Evolutionary conservation across 2,113 vertebrate genomes (phyloP).

Genomic region (Sander vitreus): DNA sequence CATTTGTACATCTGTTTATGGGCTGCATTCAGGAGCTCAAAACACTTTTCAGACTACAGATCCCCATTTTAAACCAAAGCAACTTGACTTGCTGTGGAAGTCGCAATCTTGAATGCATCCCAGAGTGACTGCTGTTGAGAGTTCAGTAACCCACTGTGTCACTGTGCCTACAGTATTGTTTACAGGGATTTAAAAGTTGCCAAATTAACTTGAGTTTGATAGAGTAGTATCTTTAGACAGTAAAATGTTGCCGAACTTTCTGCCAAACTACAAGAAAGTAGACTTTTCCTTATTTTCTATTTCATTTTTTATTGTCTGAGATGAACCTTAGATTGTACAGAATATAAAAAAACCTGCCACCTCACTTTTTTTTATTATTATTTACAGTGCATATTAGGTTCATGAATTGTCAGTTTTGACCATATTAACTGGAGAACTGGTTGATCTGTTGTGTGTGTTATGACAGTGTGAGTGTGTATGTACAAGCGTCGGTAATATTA

Average conservation of each 20-base stretch:
- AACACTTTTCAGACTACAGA: conserved; percentile 31
- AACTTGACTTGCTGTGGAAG: conserved; percentile 43
- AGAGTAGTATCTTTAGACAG: conserved; percentile 47
- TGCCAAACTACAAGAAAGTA: conserved; percentile 4
- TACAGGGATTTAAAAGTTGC: conserved; percentile 71
- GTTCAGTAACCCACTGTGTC: conserved; percentile 55
- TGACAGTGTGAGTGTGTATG: conserved; percentile 38
- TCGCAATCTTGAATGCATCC: conserved; percentile 55
- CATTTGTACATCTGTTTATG: neutral
- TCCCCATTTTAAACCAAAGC: conserved; percentile 63
- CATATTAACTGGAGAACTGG: conserved; percentile 21
- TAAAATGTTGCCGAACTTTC: conserved; percentile 43
- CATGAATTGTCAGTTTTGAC: conserved; percentile 21
- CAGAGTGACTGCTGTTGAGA: conserved; percentile 29
- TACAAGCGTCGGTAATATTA: conserved; percentile 42
- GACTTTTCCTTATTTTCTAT: conserved; percentile 5
- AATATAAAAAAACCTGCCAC: conserved; percentile 36
- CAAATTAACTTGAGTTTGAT: conserved; percentile 56
- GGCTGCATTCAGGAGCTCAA: conserved; percentile 44
- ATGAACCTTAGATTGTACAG: conserved; percentile 19
- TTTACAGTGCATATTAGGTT: conserved; percentile 48
- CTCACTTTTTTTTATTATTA: conserved; percentile 9
- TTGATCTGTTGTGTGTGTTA: conserved; percentile 40
- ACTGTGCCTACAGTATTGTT: conserved; percentile 68
- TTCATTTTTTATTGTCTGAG: conserved; percentile 31